Base-by-base conservation (phyloP, 2,113 vertebrate genomes). In the Onychostruthus taczanowskii region DNA sequence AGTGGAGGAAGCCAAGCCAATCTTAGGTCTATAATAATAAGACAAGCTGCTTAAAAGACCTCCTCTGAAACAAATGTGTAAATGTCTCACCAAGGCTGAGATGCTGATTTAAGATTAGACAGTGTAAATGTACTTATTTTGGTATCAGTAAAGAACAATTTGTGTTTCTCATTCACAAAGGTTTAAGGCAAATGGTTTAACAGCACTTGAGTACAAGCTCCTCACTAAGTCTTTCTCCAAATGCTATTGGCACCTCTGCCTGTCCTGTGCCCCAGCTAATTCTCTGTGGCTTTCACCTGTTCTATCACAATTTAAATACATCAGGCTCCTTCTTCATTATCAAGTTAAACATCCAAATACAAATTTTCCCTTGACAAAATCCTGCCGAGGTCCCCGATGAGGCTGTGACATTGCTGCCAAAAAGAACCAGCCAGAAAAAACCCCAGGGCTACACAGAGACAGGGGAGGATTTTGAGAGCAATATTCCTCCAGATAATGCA, bases 361-460 rank as follows among this genome's bases (percentile, higher is more conserved):
- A 27, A 35, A 15, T 49, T 83, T 83, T 58, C 66, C 82, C 46
- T n/a, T n/a, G 63, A 80, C 20, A 74, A 86, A 92, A 69, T 19
- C 73, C 76, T 52, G 27, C 22, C 0, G 2, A 47, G 49, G n/a
- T n/a, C 31, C 35, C 47, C 0, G 0, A 9, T 12, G 5, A n/a
- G 43, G 30, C 55, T 53, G 67, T 14, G 63, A 66, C 72, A 52
- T 0, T 67, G 10, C 31, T 46, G 39, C 43, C 55, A 63, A 33
- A 64, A 88, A 50, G 11, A 78, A 19, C 26, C 47, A 62, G 67
- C 26, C 47, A 39, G 0, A 2, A 59, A 46, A 85, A 80, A 2
- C 18, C 31, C 68, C 56, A 50, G 49, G 68, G 28, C 33, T 58
- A 18, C 59, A 37, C 11, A 56, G 58, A 73, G 39, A 49, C 26